Evolutionary conservation across 1,140 invertebrate genomes (phyloP), one percentile per base, ranked within the genome.

Genomic region (Wiebesia pumilae): DNA sequence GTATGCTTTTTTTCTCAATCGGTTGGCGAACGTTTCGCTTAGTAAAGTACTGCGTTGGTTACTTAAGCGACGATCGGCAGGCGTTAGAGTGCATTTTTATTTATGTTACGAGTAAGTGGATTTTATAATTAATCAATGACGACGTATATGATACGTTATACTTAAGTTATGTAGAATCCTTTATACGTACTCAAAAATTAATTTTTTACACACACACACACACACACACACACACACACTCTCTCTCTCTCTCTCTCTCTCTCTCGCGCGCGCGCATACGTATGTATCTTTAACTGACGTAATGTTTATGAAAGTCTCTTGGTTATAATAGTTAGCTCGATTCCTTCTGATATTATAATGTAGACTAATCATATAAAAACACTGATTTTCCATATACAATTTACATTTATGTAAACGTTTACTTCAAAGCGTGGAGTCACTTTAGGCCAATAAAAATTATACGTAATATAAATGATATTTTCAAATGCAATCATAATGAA

Each of bases 81-180:
- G 21, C 54, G 73, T 58, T 78, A 40, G 62, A 65, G 24, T 33
- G 47, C 12, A 54, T 80, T 84, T 58, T 86, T 82, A 67, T 78
- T 86, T 86, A 81, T 65, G 67, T 65, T 16, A 33, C 30, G 27
- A 33, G 40, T 69, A 77, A 86, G 80, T 83, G 58, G 58, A 79
- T 82, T 82, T 86, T 83, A 83, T 69, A 67, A 86, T 86, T 86
- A 86, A 86, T 86, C 84, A 86, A 86, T 43, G 38, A 27, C 69
- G 69, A 81, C 79, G 43, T 27, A 35, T 40, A 85, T 30, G 47
- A n/a, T 30, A 69, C 65, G 14, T 82, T 82, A 85, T 47, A 38
- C 12, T 3, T 10, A 40, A 81, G 30, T 85, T 81, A 51, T 43
- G n/a, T 19, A 6, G 33, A 81, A 73, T 58, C 35, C 7, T 30